A percentile compares a stretch with the other conserved stretches of the same genome.
Evolutionary conservation across 2,113 vertebrate genomes (phyloP).

Genomic region (Asarcornis scutulata): DNA sequence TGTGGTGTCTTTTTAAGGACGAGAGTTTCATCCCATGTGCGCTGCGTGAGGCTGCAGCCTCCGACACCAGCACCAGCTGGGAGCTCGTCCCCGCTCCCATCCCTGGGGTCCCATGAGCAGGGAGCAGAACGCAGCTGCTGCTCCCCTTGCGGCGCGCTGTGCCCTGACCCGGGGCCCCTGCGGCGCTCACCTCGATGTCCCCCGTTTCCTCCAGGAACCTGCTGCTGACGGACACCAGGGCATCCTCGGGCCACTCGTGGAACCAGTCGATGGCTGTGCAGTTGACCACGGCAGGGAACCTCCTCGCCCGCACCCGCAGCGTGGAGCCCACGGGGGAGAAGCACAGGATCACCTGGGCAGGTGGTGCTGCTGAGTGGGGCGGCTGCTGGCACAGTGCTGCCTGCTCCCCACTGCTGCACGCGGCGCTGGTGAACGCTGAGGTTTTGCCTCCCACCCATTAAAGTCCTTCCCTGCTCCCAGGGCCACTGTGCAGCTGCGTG

Average conservation of each 20-base stretch:
- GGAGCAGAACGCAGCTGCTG: neutral
- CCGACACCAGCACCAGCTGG: neutral
- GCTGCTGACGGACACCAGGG: conserved; percentile 76
- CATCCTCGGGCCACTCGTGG: conserved; percentile 79
- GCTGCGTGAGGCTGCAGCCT: accelerated
- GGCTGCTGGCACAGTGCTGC: accelerated
- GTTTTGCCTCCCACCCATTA: neutral
- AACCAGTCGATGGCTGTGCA: conserved; percentile 83
- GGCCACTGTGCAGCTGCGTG: neutral
- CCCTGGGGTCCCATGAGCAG: neutral
- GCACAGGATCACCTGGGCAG: conserved; percentile 77
- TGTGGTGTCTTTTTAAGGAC: neutral
- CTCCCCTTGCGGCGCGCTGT: accelerated
- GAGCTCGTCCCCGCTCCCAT: neutral
- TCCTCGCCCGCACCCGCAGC: conserved; percentile 74
- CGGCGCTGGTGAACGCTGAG: neutral
- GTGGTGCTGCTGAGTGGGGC: accelerated
- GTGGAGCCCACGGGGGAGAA: conserved; percentile 81
- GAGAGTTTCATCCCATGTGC: accelerated
- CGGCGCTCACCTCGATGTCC: conserved; percentile 66
- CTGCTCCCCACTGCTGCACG: neutral
- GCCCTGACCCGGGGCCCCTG: accelerated
- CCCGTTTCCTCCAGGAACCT: conserved; percentile 75
- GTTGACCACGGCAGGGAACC: conserved; percentile 79
- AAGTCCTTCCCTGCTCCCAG: accelerated